phyloP scores from a whole-genome alignment of 2,113 vertebrate genomes.

The Acrocephalus arundinaceus region DNA sequence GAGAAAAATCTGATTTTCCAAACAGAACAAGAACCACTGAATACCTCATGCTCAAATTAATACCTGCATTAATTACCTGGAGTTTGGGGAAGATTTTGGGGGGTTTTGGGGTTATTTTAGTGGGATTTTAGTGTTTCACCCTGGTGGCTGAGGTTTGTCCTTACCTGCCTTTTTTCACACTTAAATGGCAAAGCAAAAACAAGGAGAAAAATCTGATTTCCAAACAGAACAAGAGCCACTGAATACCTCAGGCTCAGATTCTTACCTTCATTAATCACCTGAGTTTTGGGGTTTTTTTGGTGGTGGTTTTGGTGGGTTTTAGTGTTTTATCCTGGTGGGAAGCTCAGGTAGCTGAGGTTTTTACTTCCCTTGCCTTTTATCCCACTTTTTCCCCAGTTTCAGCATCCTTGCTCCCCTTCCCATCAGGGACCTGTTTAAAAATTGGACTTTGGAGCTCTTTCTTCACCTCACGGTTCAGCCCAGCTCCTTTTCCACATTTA shows the following conservation, averaged over 20 bases:
- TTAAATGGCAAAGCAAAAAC: too few relatives aligned
- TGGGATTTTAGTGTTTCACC: too few relatives aligned
- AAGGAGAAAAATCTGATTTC: background rate
- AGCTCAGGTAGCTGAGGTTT: background rate
- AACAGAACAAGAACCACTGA: background rate
- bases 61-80: rapidly evolving
- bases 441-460: background rate
- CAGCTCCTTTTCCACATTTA: background rate
- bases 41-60: background rate
- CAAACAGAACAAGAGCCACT: background rate
- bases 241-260: background rate
- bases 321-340: background rate
- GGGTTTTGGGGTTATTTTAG: background rate
- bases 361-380: background rate
- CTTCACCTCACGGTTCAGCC: background rate
- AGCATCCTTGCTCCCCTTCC: background rate
- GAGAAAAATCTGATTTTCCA: background rate
- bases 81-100: too few relatives aligned
- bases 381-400: background rate
- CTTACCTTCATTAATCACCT: background rate
- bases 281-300: background rate
- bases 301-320: background rate
- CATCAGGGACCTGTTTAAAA: background rate
- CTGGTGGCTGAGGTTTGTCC: too few relatives aligned
- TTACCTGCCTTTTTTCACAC: too few relatives aligned